Conservation (phyloP, 2,113 vertebrate genomes). For the Mola mola region DNA sequence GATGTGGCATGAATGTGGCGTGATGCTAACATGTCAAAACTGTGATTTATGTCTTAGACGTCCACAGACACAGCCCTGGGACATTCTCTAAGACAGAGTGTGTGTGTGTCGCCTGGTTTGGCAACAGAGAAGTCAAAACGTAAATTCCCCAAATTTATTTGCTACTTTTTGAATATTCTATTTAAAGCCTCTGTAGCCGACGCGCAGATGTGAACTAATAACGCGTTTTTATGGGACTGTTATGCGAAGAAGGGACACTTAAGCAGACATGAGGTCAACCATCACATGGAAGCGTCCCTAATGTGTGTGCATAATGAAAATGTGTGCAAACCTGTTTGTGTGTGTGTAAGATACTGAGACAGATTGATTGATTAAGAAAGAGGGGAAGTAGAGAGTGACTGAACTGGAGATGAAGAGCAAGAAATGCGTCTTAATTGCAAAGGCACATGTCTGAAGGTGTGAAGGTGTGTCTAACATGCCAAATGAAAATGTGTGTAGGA, state of each 20-base stretch:
- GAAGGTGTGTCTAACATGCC: conserved; percentile 66
- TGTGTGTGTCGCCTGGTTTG: conserved; percentile 5
- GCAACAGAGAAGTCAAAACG: not conserved
- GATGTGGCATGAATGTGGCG: conserved; percentile 65
- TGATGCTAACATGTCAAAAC: conserved; percentile 64
- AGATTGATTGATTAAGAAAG: conserved; percentile 41
- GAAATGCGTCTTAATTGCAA: conserved; percentile 42
- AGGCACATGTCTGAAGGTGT: conserved; percentile 46
- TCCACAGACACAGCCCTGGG: conserved; percentile 33
- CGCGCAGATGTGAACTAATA: not conserved
- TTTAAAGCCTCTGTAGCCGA: not conserved
- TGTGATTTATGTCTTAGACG: conserved; percentile 65
- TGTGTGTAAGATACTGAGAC: conserved; percentile 20
- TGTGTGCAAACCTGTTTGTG: conserved; percentile 15
- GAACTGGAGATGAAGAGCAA: conserved; percentile 6
- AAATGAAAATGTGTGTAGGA: conserved; percentile 63
- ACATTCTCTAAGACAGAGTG: not conserved
- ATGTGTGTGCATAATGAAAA: conserved; percentile 23
- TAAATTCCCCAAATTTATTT: not conserved
- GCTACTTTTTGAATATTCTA: not conserved
- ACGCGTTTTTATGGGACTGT: not conserved
- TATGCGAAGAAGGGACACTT: not conserved
- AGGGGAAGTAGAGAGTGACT: conserved; percentile 31
- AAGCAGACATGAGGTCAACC: conserved; percentile 7
- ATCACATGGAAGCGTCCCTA: conserved; percentile 7